Evolutionary conservation across 2,113 vertebrate genomes (phyloP).

Genomic region (Dendrocopos noguchii): DNA sequence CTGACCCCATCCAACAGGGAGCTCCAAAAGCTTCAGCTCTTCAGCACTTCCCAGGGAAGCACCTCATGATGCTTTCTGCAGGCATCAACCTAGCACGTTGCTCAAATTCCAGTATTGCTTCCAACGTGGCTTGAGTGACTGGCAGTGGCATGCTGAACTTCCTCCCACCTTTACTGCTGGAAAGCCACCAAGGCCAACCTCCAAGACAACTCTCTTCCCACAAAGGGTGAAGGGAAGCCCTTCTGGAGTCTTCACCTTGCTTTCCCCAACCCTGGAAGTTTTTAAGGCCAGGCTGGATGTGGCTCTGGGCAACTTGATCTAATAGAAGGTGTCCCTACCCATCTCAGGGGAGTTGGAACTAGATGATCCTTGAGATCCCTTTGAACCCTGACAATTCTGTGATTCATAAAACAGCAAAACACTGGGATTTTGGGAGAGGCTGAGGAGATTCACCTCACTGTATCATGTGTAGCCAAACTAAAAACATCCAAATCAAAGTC

Average conservation of each 20-base stretch:
- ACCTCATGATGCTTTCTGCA: fast-evolving
- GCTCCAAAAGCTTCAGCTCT: not conserved
- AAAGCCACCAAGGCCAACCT: fast-evolving
- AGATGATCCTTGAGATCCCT: no score
- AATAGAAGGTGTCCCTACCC: no score
- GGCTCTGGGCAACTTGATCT: no score
- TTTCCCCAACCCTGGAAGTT: no score
- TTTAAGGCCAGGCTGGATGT: no score
- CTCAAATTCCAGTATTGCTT: fast-evolving
- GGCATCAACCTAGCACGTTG: not conserved
- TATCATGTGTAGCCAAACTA: not conserved
- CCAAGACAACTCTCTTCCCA: fast-evolving
- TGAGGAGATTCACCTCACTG: not conserved
- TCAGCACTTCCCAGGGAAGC: not conserved
- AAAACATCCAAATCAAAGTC: not conserved
- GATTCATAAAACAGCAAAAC: not conserved
- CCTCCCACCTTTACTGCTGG: not conserved
- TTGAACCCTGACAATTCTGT: no score
- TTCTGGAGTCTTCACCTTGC: not conserved
- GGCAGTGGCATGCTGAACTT: fast-evolving
- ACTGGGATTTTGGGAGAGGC: fast-evolving
- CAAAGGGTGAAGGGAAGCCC: not conserved
- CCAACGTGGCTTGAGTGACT: fast-evolving
- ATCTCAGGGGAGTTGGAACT: no score
- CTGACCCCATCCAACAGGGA: fast-evolving